A percentile compares a stretch with the other conserved stretches of the same genome.
phyloP scores from a whole-genome alignment of 2,888 invertebrate genomes.

The Axea sp. region DNA sequence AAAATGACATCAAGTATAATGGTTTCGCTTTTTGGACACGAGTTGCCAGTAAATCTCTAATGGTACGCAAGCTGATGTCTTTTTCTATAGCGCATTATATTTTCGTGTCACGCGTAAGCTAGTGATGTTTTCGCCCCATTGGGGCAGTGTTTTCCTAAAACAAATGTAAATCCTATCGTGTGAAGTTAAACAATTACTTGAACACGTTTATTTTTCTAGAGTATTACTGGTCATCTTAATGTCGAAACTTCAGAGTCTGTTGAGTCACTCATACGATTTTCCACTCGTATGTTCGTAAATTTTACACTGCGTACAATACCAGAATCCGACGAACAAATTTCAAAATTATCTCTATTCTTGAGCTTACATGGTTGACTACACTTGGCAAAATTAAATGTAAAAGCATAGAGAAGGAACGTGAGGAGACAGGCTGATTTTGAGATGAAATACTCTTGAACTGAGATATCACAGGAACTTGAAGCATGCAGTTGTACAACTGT shows the following conservation, averaged over 20 bases:
- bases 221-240: slow-evolving; percentile 12
- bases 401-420: slow-evolving; percentile 61
- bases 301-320: slow-evolving; percentile 16
- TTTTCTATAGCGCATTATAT: slow-evolving; percentile 55
- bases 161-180: slow-evolving; percentile 38
- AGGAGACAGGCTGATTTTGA: slow-evolving; percentile 59
- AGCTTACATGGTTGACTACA: slow-evolving; percentile 58
- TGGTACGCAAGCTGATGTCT: slow-evolving; percentile 54
- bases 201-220: slow-evolving; percentile 21
- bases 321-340: slow-evolving; percentile 38
- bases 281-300: slow-evolving; percentile 23
- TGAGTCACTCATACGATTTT: slow-evolving; percentile 35
- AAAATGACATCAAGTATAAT: slow-evolving; percentile 67
- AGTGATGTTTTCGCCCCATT: slow-evolving; percentile 32
- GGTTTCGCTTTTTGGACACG: slow-evolving; percentile 67
- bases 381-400: slow-evolving; percentile 57
- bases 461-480: slow-evolving; percentile 70
- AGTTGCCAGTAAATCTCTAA: slow-evolving; percentile 59
- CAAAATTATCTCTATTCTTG: slow-evolving; percentile 58
- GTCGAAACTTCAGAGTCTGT: slow-evolving; percentile 15
- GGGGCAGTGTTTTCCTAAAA: slow-evolving; percentile 40
- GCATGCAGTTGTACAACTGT: slow-evolving; percentile 69
- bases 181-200: slow-evolving; percentile 35
- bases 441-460: slow-evolving; percentile 67
- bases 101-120: slow-evolving; percentile 59